A percentile compares a stretch with the other conserved stretches of the same genome.
These are phyloP conservation scores for Rhinoraja longicauda DNA, from an alignment of 2,797 vertebrate genomes.

Conservation along the genomic window DNA sequence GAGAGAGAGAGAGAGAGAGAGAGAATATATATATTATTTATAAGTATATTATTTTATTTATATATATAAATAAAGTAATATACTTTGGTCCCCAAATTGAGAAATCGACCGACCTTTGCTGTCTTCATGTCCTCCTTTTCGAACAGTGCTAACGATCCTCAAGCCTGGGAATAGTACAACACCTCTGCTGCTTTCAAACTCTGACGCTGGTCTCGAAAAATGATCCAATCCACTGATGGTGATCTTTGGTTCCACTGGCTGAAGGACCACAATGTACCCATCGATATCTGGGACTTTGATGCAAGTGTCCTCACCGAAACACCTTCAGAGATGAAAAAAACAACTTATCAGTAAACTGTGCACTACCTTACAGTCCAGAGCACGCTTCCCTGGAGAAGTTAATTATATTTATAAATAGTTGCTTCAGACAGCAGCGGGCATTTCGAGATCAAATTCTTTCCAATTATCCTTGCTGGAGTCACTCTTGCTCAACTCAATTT, in stretches of 20 bases:
- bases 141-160: conserved; percentile 82
- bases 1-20: too few species aligned
- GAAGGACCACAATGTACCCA: conserved; percentile 84
- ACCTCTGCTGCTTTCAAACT: conserved; percentile 67
- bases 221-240: conserved; percentile 79
- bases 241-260: conserved; percentile 86
- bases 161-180: conserved; percentile 78
- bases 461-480: neutral
- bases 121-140: conserved; percentile 56
- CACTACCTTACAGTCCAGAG: neutral
- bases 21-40: too few species aligned
- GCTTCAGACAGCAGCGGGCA: neutral
- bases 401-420: neutral
- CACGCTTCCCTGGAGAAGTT: neutral
- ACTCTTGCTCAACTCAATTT: neutral
- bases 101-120: conserved; percentile 57
- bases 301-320: conserved; percentile 92
- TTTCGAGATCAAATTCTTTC: conserved; percentile 8
- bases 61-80: too few species aligned
- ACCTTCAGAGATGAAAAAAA: conserved; percentile 59
- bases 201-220: conserved; percentile 68
- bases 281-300: conserved; percentile 83
- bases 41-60: too few species aligned
- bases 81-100: neutral
- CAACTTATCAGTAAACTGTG: neutral